phyloP scores from a whole-genome alignment of 2,888 invertebrate species.

The Phortica okadai region DNA sequence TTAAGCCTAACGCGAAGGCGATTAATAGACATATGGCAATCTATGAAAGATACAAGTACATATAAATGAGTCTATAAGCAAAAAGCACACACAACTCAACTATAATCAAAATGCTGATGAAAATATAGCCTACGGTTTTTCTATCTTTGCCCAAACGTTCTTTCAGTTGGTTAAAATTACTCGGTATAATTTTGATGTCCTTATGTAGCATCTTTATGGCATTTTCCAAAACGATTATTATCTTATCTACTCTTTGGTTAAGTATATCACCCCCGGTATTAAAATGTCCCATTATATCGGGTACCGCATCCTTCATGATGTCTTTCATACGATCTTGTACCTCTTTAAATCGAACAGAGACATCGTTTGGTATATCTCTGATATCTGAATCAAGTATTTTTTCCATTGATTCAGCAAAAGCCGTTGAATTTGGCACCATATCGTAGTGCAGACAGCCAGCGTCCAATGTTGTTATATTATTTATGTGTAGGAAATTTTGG shows the following conservation, averaged over 20 bases:
- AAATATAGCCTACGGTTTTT: too few relatives aligned
- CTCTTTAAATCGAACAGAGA: slow-evolving; percentile 1
- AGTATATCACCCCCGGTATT: background rate
- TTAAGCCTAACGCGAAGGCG: background rate
- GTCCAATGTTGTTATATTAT: slow-evolving; percentile 84
- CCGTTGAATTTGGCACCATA: slow-evolving; percentile 60
- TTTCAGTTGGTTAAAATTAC: too few relatives aligned
- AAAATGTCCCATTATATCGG: background rate
- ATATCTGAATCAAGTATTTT: background rate
- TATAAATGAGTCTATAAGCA: too few relatives aligned
- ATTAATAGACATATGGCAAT: background rate
- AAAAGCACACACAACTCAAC: too few relatives aligned
- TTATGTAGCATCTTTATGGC: too few relatives aligned
- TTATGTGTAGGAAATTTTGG: slow-evolving; percentile 80
- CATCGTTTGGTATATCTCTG: background rate
- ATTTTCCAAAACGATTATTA: too few relatives aligned
- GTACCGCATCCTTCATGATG: background rate
- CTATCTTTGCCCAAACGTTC: too few relatives aligned
- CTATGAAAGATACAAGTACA: background rate
- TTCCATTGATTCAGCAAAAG: background rate
- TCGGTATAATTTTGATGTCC: too few relatives aligned
- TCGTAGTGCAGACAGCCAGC: slow-evolving; percentile 87
- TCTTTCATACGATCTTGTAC: slow-evolving; percentile 1
- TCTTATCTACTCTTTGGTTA: too few relatives aligned
- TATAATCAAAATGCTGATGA: too few relatives aligned